Base-by-base conservation (phyloP, 2,888 invertebrate genomes). In the Diachrysia chrysitis region DNA sequence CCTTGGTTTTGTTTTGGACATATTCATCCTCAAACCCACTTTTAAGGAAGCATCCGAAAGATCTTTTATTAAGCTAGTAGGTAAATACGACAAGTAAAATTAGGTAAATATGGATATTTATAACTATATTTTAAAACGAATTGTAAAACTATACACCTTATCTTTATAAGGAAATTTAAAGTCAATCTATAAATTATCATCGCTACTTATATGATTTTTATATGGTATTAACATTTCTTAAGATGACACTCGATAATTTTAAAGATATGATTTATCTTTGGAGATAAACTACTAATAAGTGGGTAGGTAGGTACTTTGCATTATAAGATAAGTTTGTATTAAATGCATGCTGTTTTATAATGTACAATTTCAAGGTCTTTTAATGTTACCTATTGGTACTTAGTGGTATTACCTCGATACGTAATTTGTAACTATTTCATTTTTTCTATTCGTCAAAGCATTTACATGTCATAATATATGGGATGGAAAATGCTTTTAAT, bases 251-350 rank as follows among this genome's bases (percentile, higher is more conserved):
- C 10, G 48, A 48, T 19, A 48, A 17, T 17, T 17, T n/a, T 17
- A 9, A 17, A 19, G 48, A 19, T 48, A 48, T 9, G 9, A 9
- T 17, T 17, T 48, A 48, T 48, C 48, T 19, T 48, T 19, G 2
- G 19, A 48, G 48, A 48, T 48, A 48, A 17, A 48, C 19, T 16
- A 19, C 19, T 48, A 48, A 48, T 48, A n/a, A n/a, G n/a, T n/a
- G n/a, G n/a, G n/a, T n/a, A n/a, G n/a, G n/a, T n/a, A n/a, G n/a
- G n/a, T n/a, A 48, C 48, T 19, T 48, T 48, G 48, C 48, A 48
- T 48, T 48, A 48, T 19, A 19, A 48, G 48, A 48, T 48, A 48
- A 48, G 19, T 42, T 42, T n/a, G 42, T 42, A 42, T 42, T 42
- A n/a, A 42, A 42, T 42, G 42, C 42, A 42, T 42, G 42, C n/a